These are phyloP conservation scores for Halcyon badia DNA, from an alignment of 2,797 vertebrate species.

Conservation along the genomic window DNA sequence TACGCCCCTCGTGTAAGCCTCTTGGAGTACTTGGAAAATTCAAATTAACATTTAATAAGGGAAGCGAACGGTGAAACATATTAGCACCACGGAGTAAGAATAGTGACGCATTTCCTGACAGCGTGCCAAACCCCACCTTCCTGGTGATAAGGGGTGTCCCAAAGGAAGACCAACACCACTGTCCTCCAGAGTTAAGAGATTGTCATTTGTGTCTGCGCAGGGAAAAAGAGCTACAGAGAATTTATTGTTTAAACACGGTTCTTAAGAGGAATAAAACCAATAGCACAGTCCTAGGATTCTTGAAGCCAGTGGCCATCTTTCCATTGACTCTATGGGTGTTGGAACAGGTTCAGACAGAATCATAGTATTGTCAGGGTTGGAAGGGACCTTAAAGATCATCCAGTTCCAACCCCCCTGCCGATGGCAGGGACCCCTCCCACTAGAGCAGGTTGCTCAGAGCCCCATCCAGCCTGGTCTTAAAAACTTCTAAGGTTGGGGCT, in stretches of 20 bases:
- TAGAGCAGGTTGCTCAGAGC: no score
- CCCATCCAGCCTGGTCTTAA: no score
- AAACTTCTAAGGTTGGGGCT: no score
- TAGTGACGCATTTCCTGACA: not conserved
- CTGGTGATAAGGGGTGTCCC: not conserved
- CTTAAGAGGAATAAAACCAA: not conserved
- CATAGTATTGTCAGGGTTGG: no score
- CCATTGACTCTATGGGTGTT: not conserved
- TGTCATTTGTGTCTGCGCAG: not conserved
- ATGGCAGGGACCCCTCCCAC: no score
- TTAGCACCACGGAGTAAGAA: not conserved
- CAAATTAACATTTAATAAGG: not conserved
- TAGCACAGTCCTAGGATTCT: not conserved
- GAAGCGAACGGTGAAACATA: not conserved
- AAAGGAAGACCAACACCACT: not conserved
- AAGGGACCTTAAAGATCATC: no score
- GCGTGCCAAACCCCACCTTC: not conserved
- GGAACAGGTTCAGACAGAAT: not conserved
- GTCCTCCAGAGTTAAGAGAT: not conserved
- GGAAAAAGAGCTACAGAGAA: not conserved
- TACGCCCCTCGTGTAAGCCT: not conserved
- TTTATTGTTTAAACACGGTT: not conserved
- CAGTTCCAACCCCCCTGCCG: no score
- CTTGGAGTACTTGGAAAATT: not conserved
- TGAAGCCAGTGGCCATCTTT: not conserved